Evolutionary conservation across 2,113 vertebrate genomes (phyloP), one percentile per base, ranked within the genome.

Genomic region (Toxotes jaculatrix): DNA sequence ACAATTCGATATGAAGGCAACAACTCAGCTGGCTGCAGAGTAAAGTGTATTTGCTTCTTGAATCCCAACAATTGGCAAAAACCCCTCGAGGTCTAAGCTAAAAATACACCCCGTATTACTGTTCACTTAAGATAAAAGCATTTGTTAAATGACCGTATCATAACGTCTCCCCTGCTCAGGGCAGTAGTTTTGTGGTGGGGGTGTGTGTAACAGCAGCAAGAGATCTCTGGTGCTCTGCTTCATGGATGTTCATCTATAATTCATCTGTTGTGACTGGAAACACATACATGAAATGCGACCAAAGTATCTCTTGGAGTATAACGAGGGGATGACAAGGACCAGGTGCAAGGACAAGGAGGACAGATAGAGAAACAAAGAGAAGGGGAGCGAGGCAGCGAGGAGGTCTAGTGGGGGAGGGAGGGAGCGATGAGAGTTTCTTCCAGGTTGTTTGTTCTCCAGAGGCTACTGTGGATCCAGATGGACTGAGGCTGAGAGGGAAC

Each of bases 111-210:
- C 23, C 19, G 19, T 79, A 82, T 84, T 83, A 86, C 77, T 82
- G 81, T 68, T 89, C 89, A 80, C 86, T 91, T 83, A 79, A 68
- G 89, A 90, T 91, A 87, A 91, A 90, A 89, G 82, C 80, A 65
- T 89, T 86, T 84, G 88, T 90, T 89, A 87, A 92, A 84, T 86
- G 87, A 60, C 72, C 68, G 38, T 81, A 74, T 87, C 72, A 42
- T 66, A 74, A 78, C 49, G 31, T 69, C 71, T 86, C 74, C 61
- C 9, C 59, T 38, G 78, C 84, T 89, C 68, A 7, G 77, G 74
- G 84, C 73, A 60, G 51, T 42, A 19, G 60, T 71, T 83, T 23
- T 23, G 19, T 65, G 19, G 76, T 5, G 11, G n/a, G 49, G 47
- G 34, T 64, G 60, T 69, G 75, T 51, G 77, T 27, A 79, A 63